Evolutionary conservation across 2,888 invertebrate species (phyloP), one percentile per base, ranked within the genome.

Genomic region (Hesperia comma): DNA sequence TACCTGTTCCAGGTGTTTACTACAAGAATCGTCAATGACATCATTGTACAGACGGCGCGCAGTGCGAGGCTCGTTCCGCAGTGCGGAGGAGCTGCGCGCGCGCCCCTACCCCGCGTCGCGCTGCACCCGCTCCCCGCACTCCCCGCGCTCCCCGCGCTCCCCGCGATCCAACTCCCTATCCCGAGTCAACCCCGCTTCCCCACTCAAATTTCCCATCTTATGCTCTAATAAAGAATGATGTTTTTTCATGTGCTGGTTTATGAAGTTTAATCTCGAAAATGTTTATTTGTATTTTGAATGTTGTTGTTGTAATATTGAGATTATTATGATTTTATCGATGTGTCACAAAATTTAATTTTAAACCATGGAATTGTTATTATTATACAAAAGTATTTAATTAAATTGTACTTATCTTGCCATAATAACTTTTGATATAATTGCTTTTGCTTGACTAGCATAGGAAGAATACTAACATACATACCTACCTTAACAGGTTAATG

Each of bases 11-110:
- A 92, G 92, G 68, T 92, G 92, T 69, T 77, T 92, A 7, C 79
- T 92, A 41, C 91, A 92, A 80, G 91, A 91, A 71, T 76, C 87
- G 0, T 79, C 86, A 43, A 77, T 84, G 66, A 82, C 88, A 8
- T 85, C 89, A 10, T 71, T 91, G 12, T 90, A 82, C 72, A 79
- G 86, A 21, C 79, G 86, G n/a, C 83, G 92, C 3, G 81, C 81
- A 41, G 82, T 78, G 4, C 86, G 87, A 5, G 80, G 77, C 37
- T 81, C 87, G 0, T 86, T 89, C 75, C 85, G 90, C 64, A 92
- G 90, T 62, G 82, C 88, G 21, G 92, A 92, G 69, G 92, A 92
- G 67, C 75, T 92, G 2, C 81, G 92, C 6, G 74, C 81, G 33
- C 82, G 90, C 2, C 91, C 91, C 0, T 90, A 90, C 51, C 82